These are phyloP conservation scores for Kryptolebias ocellatus DNA, from an alignment of 2,797 vertebrate species.

Conservation along the genomic window DNA sequence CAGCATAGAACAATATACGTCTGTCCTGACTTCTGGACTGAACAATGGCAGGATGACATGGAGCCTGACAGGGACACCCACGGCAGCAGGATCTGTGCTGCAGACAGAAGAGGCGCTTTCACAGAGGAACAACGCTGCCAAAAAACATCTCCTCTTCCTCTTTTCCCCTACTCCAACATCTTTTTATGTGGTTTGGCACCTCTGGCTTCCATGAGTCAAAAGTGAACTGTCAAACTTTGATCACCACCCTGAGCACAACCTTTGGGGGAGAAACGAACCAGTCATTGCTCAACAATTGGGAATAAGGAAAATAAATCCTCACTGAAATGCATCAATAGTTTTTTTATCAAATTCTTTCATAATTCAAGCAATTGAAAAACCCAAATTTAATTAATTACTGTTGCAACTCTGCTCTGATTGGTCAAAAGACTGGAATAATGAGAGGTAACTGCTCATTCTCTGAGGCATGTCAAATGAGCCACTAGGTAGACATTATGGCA, in stretches of 20 bases:
- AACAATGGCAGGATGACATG: conserved; percentile 83
- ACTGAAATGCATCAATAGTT: conserved; percentile 22
- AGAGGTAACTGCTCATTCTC: background rate
- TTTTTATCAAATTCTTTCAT: conserved; percentile 21
- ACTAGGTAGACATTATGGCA: background rate
- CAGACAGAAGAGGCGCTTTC: conserved; percentile 62
- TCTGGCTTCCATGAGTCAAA: conserved; percentile 66
- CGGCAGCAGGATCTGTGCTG: conserved; percentile 64
- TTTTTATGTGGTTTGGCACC: conserved; percentile 75
- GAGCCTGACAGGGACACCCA: conserved; percentile 69
- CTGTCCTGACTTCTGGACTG: conserved; percentile 70
- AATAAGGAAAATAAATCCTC: background rate
- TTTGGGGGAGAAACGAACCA: conserved; percentile 32
- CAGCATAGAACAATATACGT: conserved; percentile 73
- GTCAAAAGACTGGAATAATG: background rate
- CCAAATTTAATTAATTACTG: conserved; percentile 2
- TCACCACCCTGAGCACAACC: conserved; percentile 47
- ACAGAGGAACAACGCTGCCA: conserved; percentile 58
- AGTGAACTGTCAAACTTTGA: conserved; percentile 59
- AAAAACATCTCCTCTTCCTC: conserved; percentile 68
- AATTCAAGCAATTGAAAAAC: background rate
- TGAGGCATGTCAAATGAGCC: background rate
- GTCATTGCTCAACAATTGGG: too few species aligned
- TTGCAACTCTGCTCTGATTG: background rate
- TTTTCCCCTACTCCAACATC: conserved; percentile 55